Percentiles rank a stretch among this genome's conserved stretches.
These are phyloP conservation scores for Callospermophilus lateralis DNA, from an alignment of 2,113 vertebrate genomes.

Conservation along the genomic window DNA sequence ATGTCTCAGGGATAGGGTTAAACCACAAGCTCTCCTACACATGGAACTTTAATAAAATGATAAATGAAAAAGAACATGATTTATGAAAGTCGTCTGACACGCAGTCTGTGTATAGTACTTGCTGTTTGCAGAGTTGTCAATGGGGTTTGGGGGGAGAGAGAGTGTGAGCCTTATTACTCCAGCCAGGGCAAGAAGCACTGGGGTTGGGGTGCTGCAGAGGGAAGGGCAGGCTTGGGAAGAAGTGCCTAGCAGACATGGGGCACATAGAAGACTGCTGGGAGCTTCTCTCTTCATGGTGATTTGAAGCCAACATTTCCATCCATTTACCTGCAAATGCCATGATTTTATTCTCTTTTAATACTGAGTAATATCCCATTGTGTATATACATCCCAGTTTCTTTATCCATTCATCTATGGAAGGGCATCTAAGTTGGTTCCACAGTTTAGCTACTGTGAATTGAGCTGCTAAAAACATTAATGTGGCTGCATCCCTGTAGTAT, in stretches of 20 bases:
- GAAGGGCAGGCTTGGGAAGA: not conserved
- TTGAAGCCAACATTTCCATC: not conserved
- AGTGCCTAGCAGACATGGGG: not conserved
- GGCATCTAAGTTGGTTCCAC: too few species aligned
- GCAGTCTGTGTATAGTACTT: not conserved
- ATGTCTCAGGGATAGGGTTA: conserved; percentile 5
- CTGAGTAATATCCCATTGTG: too few species aligned
- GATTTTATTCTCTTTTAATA: too few species aligned
- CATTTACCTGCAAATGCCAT: too few species aligned
- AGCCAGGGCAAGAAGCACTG: not conserved
- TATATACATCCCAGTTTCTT: too few species aligned
- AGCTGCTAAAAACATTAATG: too few species aligned
- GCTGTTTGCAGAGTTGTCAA: not conserved
- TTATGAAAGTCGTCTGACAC: not conserved
- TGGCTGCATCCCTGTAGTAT: too few species aligned
- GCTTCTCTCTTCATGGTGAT: not conserved
- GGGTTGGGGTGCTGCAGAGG: not conserved
- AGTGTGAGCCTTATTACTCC: too few species aligned
- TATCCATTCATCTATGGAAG: too few species aligned
- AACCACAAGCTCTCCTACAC: not conserved
- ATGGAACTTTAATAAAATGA: not conserved
- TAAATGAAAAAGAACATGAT: conserved; percentile 3
- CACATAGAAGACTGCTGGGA: not conserved
- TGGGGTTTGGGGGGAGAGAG: not conserved
- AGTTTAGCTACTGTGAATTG: too few species aligned